Evolutionary conservation across 2,888 invertebrate genomes (phyloP), one percentile per base, ranked within the genome.

Genomic region (Zygogramma bicolorata): DNA sequence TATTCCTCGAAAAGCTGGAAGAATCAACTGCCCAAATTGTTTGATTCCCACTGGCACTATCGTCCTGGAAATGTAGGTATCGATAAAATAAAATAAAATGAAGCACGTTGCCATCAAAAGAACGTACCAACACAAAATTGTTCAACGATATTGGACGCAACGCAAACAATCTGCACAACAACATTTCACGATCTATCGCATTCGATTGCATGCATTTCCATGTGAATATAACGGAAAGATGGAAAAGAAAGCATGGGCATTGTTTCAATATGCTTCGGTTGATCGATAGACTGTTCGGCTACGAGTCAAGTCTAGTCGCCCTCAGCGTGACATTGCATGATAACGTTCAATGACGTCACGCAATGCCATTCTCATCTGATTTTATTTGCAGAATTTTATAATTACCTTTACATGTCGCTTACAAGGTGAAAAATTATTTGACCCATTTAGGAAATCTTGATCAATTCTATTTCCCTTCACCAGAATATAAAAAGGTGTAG

Each of bases 101-200:
- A 0, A 53, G 27, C 27, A 53, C 25, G 13, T 27, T 53, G 25
- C 3, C 5, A 20, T 34, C 40, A 27, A 61, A 63, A 70, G 7
- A 42, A 80, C 83, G 82, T 81, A 87, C 86, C 82, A 82, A 77
- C 73, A 84, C 82, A 74, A 85, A 83, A 80, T 83, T 84, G 67
- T 82, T 82, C 46, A 86, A 73, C n/a, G 84, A 80, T 53, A 86
- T 76, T 13, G 88, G 87, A 34, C 85, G 82, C 53, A 87, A 81
- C 4, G 87, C 86, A 53, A 88, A 84, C 68, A 88, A 81, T 68
- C 87, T 84, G 75, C 87, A 88, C 74, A 88, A 79, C 66, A 88
- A 78, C 88, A 88, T 88, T 69, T 70, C 75, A 71, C 67, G 63
- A 62, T 58, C 53, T 31, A 59, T 61, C 68, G 18, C 67, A 68